Evolutionary conservation across 2,888 invertebrate genomes (phyloP).

Genomic region (Pollenia angustigena): DNA sequence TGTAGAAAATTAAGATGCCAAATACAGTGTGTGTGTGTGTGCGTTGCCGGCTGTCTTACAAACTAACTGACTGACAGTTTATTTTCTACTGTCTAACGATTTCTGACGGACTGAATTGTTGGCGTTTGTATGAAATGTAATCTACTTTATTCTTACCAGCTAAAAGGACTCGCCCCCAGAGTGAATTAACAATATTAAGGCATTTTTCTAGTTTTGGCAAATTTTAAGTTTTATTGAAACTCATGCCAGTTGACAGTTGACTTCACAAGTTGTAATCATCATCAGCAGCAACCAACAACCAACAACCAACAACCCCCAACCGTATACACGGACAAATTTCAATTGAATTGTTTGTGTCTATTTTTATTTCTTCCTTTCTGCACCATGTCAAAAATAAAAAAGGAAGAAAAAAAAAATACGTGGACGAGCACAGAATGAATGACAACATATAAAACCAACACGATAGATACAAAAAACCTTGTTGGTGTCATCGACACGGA

Average conservation of each 20-base stretch:
- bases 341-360: slow-evolving; percentile 61
- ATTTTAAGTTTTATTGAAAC: slow-evolving; percentile 68
- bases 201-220: slow-evolving; percentile 64
- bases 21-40: slow-evolving; percentile 36
- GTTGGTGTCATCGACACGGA: slow-evolving; percentile 72
- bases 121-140: slow-evolving; percentile 57
- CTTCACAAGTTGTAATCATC: slow-evolving; percentile 65
- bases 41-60: slow-evolving; percentile 39
- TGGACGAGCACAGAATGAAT: slow-evolving; percentile 1
- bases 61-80: slow-evolving; percentile 48
- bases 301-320: slow-evolving; percentile 25
- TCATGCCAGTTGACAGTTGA: slow-evolving; percentile 73
- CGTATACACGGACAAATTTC: slow-evolving; percentile 24
- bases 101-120: slow-evolving; percentile 41
- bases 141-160: slow-evolving; percentile 50
- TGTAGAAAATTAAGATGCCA: slow-evolving; percentile 63
- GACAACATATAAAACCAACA: slow-evolving; percentile 17
- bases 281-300: slow-evolving; percentile 37
- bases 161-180: slow-evolving; percentile 56
- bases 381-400: not conserved
- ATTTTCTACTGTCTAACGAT: slow-evolving; percentile 27
- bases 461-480: slow-evolving; percentile 38
- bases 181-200: slow-evolving; percentile 67
- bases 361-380: slow-evolving; percentile 45
- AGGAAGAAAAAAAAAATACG: not conserved